phyloP scores from a whole-genome alignment of 2,113 vertebrate genomes.

The Panthera uncia region DNA sequence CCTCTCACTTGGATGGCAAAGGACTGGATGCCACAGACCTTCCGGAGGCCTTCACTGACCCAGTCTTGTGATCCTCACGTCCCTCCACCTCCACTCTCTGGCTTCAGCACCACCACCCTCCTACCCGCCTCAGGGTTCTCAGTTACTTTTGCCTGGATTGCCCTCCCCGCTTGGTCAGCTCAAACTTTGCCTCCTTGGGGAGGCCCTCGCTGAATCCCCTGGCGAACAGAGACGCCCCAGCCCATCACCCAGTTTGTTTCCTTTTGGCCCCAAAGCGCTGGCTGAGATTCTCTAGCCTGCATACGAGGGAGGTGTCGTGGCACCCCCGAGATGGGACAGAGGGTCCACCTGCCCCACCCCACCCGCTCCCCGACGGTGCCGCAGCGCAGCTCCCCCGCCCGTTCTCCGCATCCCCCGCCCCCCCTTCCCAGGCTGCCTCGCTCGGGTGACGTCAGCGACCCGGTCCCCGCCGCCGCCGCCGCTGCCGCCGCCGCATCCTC shows the following conservation, averaged over 20 bases:
- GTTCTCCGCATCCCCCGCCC: slow-evolving; percentile 48
- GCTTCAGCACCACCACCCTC: neutral
- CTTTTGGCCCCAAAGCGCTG: neutral
- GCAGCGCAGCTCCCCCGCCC: neutral
- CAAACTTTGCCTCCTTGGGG: neutral
- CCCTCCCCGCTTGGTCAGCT: neutral
- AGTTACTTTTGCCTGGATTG: neutral
- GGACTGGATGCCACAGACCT: neutral
- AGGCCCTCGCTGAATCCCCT: neutral
- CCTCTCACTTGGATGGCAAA: neutral
- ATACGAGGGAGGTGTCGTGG: neutral
- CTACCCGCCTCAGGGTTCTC: neutral
- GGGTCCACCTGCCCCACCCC: slow-evolving; percentile 18
- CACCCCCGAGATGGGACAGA: neutral
- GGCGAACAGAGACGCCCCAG: neutral
- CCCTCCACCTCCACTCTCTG: no score
- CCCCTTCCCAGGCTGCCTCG: slow-evolving; percentile 74
- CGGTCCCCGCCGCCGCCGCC: slow-evolving; percentile 4
- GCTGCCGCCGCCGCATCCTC: slow-evolving; percentile 46
- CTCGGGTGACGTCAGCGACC: slow-evolving; percentile 78
- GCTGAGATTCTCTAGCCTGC: neutral
- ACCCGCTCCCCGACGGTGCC: neutral
- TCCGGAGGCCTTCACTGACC: neutral
- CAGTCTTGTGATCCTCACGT: neutral
- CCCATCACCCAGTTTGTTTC: neutral